Evolutionary conservation across 2,113 vertebrate genomes (phyloP).

Genomic region (Corvus moneduloides): DNA sequence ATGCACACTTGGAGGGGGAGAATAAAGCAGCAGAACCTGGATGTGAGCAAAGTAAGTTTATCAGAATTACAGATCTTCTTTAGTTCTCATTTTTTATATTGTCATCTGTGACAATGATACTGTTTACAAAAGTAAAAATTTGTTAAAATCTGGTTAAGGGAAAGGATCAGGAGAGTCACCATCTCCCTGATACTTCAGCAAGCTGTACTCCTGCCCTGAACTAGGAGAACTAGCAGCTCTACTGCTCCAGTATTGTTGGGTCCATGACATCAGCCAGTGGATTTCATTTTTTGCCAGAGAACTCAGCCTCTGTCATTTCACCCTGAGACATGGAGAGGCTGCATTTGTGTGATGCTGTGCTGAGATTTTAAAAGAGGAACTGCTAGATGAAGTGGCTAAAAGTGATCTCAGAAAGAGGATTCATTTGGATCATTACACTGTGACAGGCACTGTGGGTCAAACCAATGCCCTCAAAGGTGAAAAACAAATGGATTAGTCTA

Average conservation of each 20-base stretch:
- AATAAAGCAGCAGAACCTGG: background rate
- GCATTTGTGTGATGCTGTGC: background rate
- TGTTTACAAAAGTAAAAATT: background rate
- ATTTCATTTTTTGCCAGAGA: background rate
- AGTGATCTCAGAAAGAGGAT: background rate
- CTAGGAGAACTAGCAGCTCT: background rate
- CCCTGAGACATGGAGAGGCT: background rate
- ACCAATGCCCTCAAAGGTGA: background rate
- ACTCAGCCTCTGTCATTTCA: background rate
- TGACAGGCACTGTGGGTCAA: background rate
- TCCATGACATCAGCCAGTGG: background rate
- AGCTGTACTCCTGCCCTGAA: background rate
- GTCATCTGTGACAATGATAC: background rate
- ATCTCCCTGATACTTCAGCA: background rate
- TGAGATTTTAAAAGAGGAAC: background rate
- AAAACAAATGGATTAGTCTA: background rate
- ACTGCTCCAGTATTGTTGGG: rapidly evolving
- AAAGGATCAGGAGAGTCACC: background rate
- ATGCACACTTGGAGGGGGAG: background rate
- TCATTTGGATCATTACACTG: background rate
- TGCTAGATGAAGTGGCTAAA: background rate
- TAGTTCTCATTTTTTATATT: background rate
- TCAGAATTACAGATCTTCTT: background rate
- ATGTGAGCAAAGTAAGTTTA: background rate
- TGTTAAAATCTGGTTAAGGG: background rate